Conservation (phyloP, 2,888 invertebrate genomes). For the Panopea generosa region DNA sequence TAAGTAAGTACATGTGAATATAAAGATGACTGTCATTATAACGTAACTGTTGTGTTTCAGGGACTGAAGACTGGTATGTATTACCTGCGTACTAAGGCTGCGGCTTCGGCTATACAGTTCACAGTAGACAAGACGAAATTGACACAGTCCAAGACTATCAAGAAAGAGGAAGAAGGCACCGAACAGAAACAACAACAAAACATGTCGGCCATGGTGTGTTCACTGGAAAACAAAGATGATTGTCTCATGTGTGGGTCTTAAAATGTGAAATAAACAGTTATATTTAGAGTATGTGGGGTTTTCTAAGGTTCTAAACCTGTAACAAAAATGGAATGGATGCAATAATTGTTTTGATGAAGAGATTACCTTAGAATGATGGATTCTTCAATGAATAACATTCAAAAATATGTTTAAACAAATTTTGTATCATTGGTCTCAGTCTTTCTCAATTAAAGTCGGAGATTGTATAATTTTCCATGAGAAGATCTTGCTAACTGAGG, state of each 20-base stretch:
- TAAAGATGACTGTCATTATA: no score
- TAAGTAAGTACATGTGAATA: no score
- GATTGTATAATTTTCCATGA: no score
- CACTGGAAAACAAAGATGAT: conserved; percentile 94
- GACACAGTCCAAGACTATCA: conserved; percentile 54
- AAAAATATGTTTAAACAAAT: no score
- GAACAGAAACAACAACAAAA: conserved; percentile 86
- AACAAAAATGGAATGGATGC: no score
- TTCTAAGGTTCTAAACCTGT: neutral
- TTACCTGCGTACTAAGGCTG: conserved; percentile 97
- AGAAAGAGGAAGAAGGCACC: conserved; percentile 16
- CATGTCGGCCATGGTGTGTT: conserved; percentile 93
- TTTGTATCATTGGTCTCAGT: no score
- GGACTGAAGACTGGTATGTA: conserved; percentile 99
- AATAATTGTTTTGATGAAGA: no score
- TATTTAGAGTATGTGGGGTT: neutral
- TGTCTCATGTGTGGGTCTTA: conserved; percentile 91
- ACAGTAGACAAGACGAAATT: conserved; percentile 95
- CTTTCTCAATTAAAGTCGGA: no score
- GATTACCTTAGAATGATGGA: no score
- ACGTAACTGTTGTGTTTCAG: no score
- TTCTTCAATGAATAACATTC: no score
- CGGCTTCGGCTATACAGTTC: conserved; percentile 98
- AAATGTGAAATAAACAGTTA: conserved; percentile 1
- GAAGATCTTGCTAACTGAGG: no score